These are phyloP conservation scores for Calonectris borealis DNA, from an alignment of 2,113 vertebrate species.

Conservation along the genomic window DNA sequence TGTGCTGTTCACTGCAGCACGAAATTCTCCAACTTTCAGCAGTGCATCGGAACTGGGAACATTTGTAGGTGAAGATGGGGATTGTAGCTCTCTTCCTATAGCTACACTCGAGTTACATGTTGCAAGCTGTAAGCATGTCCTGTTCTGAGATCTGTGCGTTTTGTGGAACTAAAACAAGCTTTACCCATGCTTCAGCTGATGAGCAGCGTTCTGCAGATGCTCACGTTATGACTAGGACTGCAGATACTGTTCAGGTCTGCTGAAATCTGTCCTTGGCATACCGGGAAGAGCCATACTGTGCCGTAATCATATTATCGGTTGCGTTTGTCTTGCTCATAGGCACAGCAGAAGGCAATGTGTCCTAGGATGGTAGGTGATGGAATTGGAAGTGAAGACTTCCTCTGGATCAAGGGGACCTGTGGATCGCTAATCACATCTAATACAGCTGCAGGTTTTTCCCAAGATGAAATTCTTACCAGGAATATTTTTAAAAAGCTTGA, in stretches of 20 bases:
- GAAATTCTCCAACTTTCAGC: background rate
- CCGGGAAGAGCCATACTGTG: background rate
- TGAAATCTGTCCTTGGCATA: background rate
- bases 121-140: background rate
- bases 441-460: background rate
- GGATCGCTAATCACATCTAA: background rate
- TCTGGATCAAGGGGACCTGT: background rate
- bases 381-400: background rate
- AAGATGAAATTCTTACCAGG: background rate
- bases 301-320: accelerated
- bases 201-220: background rate
- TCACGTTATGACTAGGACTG: background rate
- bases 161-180: background rate
- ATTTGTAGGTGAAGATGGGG: background rate
- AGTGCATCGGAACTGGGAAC: background rate
- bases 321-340: background rate
- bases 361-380: background rate
- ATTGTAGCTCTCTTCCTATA: background rate
- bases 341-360: background rate
- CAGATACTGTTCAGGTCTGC: background rate
- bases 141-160: background rate
- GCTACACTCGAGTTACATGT: accelerated
- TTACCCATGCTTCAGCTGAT: background rate
- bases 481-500: background rate
- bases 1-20: background rate